Conservation (phyloP, 1,140 invertebrate genomes). For the Euwallacea similis region DNA sequence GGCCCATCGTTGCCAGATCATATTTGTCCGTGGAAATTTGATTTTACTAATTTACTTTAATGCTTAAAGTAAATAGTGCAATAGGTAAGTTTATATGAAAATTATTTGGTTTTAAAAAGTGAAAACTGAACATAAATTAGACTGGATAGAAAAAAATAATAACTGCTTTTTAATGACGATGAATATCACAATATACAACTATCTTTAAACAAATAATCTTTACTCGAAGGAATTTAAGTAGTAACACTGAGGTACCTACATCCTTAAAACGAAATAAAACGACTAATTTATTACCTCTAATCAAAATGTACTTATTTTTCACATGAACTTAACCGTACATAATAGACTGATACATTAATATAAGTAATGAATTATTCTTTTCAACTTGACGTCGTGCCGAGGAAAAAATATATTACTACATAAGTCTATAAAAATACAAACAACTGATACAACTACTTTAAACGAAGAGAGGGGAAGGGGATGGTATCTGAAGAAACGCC, state of each 20-base stretch:
- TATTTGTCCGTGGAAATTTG: too few species aligned
- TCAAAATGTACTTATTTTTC: slow-evolving; percentile 29
- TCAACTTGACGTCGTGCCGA: slow-evolving; percentile 24
- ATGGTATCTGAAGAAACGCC: slow-evolving; percentile 2
- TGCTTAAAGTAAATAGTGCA: too few species aligned
- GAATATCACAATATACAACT: too few species aligned
- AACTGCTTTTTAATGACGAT: too few species aligned
- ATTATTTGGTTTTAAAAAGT: too few species aligned
- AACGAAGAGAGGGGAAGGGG: neutral
- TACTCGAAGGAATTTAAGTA: too few species aligned
- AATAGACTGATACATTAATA: slow-evolving; percentile 39
- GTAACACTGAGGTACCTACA: too few species aligned
- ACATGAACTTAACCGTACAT: slow-evolving; percentile 35
- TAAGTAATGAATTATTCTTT: slow-evolving; percentile 33
- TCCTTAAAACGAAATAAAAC: neutral
- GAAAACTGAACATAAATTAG: too few species aligned
- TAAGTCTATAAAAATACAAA: slow-evolving; percentile 42
- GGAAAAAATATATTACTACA: slow-evolving; percentile 39
- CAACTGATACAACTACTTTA: slow-evolving; percentile 32
- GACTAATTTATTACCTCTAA: slow-evolving; percentile 17
- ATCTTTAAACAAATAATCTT: too few species aligned
- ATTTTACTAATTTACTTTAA: too few species aligned
- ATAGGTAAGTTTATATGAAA: too few species aligned
- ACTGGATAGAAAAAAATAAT: too few species aligned
- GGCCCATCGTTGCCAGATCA: neutral